Percentiles rank a stretch among this genome's conserved stretches.
Conservation (phyloP, 2,113 vertebrate species). For the Vulpes vulpes region DNA sequence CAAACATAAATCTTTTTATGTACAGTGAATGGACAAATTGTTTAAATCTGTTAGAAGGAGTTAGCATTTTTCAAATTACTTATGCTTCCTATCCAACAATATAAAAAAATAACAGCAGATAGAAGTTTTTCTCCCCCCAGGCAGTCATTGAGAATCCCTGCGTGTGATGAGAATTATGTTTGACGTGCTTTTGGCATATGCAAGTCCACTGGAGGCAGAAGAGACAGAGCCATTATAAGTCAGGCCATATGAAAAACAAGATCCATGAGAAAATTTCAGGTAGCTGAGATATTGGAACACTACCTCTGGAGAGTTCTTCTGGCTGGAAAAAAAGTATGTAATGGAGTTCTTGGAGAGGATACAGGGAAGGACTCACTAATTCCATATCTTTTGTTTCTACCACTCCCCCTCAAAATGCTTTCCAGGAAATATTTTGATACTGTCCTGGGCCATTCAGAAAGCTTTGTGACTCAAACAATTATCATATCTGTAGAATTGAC, state of each 20-base stretch:
- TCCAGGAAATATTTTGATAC: not conserved
- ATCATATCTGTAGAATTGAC: not conserved
- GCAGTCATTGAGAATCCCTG: not conserved
- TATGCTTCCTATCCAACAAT: slow-evolving; percentile 36
- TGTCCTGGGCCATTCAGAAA: not conserved
- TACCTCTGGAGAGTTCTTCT: not conserved
- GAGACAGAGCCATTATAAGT: not conserved
- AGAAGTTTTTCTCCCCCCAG: not conserved
- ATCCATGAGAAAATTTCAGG: not conserved
- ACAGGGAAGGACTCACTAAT: not conserved
- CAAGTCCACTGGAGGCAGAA: not conserved
- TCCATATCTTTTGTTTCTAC: not conserved
- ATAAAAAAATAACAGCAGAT: not conserved
- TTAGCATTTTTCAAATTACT: slow-evolving; percentile 49
- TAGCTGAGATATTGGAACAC: not conserved
- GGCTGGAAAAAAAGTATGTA: not conserved
- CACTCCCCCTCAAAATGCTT: not conserved
- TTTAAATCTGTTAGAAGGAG: slow-evolving; percentile 49
- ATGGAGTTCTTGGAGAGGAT: not conserved
- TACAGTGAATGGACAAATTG: slow-evolving; percentile 48
- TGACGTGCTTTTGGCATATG: not conserved
- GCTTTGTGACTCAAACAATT: not conserved
- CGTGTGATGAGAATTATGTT: not conserved
- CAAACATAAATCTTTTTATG: slow-evolving; percentile 66
- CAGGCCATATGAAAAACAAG: not conserved